Evolutionary conservation across 2,113 vertebrate genomes (phyloP), one percentile per base, ranked within the genome.

Genomic region (Cervus canadensis): DNA sequence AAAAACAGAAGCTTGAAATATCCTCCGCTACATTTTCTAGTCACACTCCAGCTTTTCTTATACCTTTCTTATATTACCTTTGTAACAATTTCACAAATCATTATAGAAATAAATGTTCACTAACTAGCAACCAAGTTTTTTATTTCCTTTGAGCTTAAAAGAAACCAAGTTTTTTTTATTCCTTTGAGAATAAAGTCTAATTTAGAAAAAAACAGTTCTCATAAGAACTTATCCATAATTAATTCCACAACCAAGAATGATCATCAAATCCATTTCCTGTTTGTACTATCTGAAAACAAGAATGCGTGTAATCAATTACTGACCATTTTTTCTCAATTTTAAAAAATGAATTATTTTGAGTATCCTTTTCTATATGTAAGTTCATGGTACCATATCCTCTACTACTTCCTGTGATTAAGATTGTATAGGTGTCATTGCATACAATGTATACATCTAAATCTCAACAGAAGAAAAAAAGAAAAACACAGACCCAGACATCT

Each of bases 291-390:
- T 89, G 12, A 96, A 97, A 91, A 87, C 43, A 92, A 84, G 30
- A 92, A 91, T 83, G 40, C 13, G 54, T 30, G 3, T 59, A 60
- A 95, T 54, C n/a, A 87, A 92, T 74, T 86, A 93, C 9, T 81
- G 2, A 85, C n/a, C 33, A 59, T 59, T 92, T 95, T 84, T 89
- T 81, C 71, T 87, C 79, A 25, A 57, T 86, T 87, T 94, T 89
- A 85, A 97, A 96, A 97, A 97, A 71, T 30, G 11, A 81, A 78
- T 40, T 81, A 56, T 86, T 79, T 78, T 57, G 87, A 90, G 95
- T 5, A 62, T 36, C 16, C 62, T 79, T 87, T 97, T 95, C 78
- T 59, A 50, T 43, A 85, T 57, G 6, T 57, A 96, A 87, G 30
- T 93, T 82, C 87, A 57, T 11, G 25, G 62, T 50, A 96, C n/a